Evolutionary conservation across 2,113 vertebrate species (phyloP).

Genomic region (Notarius quadriscutis): DNA sequence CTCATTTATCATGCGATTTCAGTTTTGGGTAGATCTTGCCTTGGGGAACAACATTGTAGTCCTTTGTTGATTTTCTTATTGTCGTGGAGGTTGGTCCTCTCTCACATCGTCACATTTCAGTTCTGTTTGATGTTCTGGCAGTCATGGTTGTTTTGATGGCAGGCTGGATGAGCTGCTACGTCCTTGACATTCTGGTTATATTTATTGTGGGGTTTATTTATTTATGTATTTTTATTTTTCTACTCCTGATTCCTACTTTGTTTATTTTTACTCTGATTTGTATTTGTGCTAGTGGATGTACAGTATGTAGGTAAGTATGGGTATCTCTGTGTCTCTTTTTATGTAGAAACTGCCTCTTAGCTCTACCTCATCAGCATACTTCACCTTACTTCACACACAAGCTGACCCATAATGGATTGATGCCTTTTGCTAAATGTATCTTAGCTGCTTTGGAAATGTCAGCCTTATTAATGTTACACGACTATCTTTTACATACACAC

Average conservation of each 20-base stretch:
- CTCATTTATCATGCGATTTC: too few relatives aligned
- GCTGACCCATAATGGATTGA: background rate
- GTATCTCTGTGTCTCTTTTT: background rate
- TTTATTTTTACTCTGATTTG: background rate
- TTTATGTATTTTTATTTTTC: background rate
- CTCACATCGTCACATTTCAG: too few relatives aligned
- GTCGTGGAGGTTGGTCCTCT: too few relatives aligned
- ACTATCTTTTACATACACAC: background rate
- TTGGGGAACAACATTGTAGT: too few relatives aligned
- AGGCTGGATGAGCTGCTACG: too few relatives aligned
- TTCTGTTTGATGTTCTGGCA: too few relatives aligned
- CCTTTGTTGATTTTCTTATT: too few relatives aligned
- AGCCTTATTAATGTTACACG: constrained; percentile 5
- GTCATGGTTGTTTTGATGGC: too few relatives aligned
- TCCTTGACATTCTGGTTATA: too few relatives aligned
- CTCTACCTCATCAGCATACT: background rate
- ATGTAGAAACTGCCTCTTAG: background rate
- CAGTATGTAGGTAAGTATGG: background rate
- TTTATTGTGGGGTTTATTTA: background rate
- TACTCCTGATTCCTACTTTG: background rate
- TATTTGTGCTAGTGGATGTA: background rate
- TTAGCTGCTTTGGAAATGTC: background rate
- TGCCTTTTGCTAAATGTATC: background rate
- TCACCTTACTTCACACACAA: background rate
- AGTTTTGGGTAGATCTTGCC: too few relatives aligned